phyloP scores from a whole-genome alignment of 2,888 invertebrate species.

The Isoperla grammatica region DNA sequence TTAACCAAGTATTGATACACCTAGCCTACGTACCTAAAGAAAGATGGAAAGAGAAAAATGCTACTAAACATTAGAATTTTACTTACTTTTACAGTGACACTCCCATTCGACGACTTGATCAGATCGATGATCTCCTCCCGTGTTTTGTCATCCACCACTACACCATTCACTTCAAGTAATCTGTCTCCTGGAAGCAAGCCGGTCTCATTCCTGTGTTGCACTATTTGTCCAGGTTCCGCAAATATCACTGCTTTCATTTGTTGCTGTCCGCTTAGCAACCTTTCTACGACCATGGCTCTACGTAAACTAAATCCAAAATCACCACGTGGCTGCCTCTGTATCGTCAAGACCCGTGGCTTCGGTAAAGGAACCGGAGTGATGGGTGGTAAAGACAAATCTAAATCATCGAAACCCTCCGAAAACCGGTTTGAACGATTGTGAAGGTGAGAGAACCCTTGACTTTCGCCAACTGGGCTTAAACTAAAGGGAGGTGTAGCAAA shows the following conservation, averaged over 20 bases:
- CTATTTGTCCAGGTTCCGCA: conserved; percentile 81
- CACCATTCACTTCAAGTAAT: conserved; percentile 84
- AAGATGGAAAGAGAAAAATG: too few species aligned
- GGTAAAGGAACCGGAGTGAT: conserved; percentile 64
- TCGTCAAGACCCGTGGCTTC: conserved; percentile 65
- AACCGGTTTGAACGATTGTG: conserved; percentile 23
- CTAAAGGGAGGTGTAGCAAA: conserved; percentile 85
- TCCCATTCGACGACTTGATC: conserved; percentile 78
- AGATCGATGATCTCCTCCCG: conserved; percentile 91
- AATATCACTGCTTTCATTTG: conserved; percentile 71
- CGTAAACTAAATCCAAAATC: conserved; percentile 93
- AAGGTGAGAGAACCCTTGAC: conserved; percentile 58
- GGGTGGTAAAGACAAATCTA: conserved; percentile 46
- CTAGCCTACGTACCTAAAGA: too few species aligned
- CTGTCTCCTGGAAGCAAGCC: conserved; percentile 88
- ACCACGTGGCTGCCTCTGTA: conserved; percentile 74
- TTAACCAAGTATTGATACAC: too few species aligned
- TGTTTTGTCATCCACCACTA: conserved; percentile 75
- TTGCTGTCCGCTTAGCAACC: conserved; percentile 40
- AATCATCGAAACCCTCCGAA: conserved; percentile 8
- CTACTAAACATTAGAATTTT: background rate
- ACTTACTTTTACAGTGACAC: conserved; percentile 77
- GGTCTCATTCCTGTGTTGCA: conserved; percentile 62
- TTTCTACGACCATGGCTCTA: conserved; percentile 76
- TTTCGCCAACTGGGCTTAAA: conserved; percentile 77